A percentile compares a stretch with the other conserved stretches of the same genome.
Evolutionary conservation across 1,140 invertebrate genomes (phyloP).

Genomic region (Drosophila varians): DNA sequence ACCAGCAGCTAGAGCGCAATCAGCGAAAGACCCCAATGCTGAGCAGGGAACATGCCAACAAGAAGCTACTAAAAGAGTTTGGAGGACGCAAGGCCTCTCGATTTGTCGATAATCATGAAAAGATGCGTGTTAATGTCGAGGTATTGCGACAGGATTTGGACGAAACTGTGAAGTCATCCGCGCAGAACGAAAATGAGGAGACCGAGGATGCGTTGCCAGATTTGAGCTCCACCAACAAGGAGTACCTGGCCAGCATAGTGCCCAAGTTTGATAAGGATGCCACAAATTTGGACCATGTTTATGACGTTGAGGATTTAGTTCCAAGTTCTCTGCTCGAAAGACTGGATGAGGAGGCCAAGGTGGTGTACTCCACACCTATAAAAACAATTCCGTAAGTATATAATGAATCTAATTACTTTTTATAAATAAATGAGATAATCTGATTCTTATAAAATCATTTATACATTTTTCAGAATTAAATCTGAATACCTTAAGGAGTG

Average conservation of each 20-base stretch:
- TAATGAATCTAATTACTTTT: not conserved
- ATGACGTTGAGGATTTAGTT: constrained; percentile 63
- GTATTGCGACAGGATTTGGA: constrained; percentile 72
- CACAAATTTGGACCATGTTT: constrained; percentile 55
- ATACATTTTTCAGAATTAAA: constrained; percentile 45
- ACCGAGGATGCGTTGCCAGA: constrained; percentile 38
- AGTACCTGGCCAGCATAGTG: constrained; percentile 62
- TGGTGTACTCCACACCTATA: constrained; percentile 42
- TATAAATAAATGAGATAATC: too few species aligned
- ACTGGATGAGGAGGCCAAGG: constrained; percentile 76
- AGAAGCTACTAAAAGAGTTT: constrained; percentile 71
- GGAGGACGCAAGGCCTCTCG: constrained; percentile 74
- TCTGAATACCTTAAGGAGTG: constrained; percentile 63
- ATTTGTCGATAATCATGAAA: constrained; percentile 54
- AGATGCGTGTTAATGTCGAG: constrained; percentile 75
- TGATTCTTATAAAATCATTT: not conserved
- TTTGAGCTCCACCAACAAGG: constrained; percentile 49
- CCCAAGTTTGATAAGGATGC: constrained; percentile 68
- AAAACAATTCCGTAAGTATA: constrained; percentile 64
- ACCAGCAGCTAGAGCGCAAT: constrained; percentile 47
- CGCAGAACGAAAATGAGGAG: constrained; percentile 20
- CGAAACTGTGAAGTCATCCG: constrained; percentile 56
- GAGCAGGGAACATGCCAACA: constrained; percentile 56
- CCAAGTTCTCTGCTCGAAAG: constrained; percentile 55
- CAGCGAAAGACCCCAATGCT: constrained; percentile 30